phyloP scores from a whole-genome alignment of 2,797 vertebrate genomes.

The Acipenser transmontanus region DNA sequence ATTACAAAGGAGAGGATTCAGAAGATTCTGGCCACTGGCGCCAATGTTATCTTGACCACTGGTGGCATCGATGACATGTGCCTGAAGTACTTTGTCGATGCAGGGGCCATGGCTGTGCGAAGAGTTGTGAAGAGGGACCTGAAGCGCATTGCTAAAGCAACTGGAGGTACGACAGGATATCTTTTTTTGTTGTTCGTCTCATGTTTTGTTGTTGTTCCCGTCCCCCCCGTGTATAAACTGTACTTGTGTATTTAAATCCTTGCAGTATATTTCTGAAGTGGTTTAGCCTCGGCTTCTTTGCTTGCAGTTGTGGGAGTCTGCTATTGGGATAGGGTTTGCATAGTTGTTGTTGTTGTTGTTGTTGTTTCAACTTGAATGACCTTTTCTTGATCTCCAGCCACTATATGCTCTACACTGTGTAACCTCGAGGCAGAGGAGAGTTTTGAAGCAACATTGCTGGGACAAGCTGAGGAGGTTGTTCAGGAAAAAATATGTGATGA shows the following conservation, averaged over 20 bases:
- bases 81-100: conserved; percentile 93
- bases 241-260: too few species aligned
- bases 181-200: too few species aligned
- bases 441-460: conserved; percentile 83
- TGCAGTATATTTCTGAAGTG: neutral
- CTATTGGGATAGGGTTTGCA: too few species aligned
- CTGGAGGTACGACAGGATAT: conserved; percentile 68
- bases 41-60: conserved; percentile 86
- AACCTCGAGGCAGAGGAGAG: conserved; percentile 96
- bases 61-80: conserved; percentile 97
- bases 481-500: conserved; percentile 95
- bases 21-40: conserved; percentile 86
- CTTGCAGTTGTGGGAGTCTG: neutral
- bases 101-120: conserved; percentile 88
- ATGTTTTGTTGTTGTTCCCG: too few species aligned
- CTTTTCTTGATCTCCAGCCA: conserved; percentile 55
- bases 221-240: too few species aligned
- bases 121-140: conserved; percentile 90
- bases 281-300: neutral
- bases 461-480: conserved; percentile 90
- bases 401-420: conserved; percentile 80
- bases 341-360: conserved; percentile 7
- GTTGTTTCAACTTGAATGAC: too few species aligned
- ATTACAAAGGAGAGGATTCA: conserved; percentile 97
- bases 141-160: conserved; percentile 89